Base-by-base conservation (phyloP, 2,113 vertebrate genomes). In the Leptocoma aspasia region DNA sequence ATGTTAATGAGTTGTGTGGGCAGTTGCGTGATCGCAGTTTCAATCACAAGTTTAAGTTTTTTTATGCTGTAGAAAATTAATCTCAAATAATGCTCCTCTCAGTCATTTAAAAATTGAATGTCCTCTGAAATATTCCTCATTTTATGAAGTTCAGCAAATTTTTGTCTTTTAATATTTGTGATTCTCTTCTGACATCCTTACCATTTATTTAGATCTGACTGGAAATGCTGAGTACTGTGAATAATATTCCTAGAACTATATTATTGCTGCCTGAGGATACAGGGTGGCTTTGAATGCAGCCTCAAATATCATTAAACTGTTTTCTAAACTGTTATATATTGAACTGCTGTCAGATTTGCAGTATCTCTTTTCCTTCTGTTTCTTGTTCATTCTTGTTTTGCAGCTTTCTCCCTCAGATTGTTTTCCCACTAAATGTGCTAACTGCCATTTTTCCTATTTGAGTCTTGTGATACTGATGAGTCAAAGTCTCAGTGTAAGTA, bases 381-480 rank as follows among this genome's bases (percentile, higher is more conserved):
- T 87, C 89, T 60, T 79, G 61, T 92, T 92, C 65, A 7, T 88
- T 91, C 63, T 90, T 80, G 39, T 77, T 95, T 66, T 90, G 66
- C 39, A 81, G 90, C 56, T 81, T 92, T 92, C 56, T 83, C 72
- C 68, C 41, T 94, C 64, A 28, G 49, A 85, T 92, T 94, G 41
- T 93, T 93, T 95, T 95, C 91, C 90, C 76, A 92, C 84, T 87
- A 79, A 59, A 86, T 95, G 39, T 86, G 60, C 68, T 92, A 92
- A 82, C 60, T 90, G 61, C 77, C 41, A 41, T 94, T 95, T 95
- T 96, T 94, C 65, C 71, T 72, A 2, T 59, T 88, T 78, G 33
- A 83, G 79, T 96, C 81, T 94, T 93, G 73, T 96, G 94, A 90
- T 96, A 50, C 33, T 78, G 81, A 94, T 94, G 91, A 96, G 70